phyloP scores from a whole-genome alignment of 2,797 vertebrate genomes.

The Cyclopterus lumpus region DNA sequence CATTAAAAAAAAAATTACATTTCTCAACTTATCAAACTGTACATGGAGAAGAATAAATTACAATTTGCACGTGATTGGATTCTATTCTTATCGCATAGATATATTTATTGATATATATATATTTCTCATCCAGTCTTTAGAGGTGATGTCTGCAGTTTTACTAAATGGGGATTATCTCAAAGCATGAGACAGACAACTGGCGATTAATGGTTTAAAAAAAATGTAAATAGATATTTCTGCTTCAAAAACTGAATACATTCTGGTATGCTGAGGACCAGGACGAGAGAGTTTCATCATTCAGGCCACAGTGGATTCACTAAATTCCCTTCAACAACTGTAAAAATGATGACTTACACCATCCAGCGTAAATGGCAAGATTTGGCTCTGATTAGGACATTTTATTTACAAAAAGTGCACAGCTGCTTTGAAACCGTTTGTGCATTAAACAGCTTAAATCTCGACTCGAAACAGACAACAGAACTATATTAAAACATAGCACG shows the following conservation, averaged over 20 bases:
- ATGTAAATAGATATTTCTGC: constrained; percentile 35
- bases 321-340: constrained; percentile 8
- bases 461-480: constrained; percentile 24
- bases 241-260: constrained; percentile 19
- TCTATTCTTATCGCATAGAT: constrained; percentile 16
- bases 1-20: constrained; percentile 57
- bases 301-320: constrained; percentile 4
- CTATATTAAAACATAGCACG: constrained; percentile 39
- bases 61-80: constrained; percentile 19
- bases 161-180: neutral
- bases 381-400: constrained; percentile 43
- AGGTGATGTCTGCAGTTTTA: constrained; percentile 2
- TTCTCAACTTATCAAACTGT: constrained; percentile 56
- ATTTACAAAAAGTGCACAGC: constrained; percentile 63
- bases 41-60: constrained; percentile 57
- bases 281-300: neutral
- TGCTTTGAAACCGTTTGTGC: constrained; percentile 40
- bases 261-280: neutral
- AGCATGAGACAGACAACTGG: constrained; percentile 1
- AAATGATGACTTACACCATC: neutral
- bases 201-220: constrained; percentile 23
- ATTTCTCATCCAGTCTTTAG: constrained; percentile 6
- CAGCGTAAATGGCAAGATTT: constrained; percentile 38
- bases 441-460: constrained; percentile 53
- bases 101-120: constrained; percentile 9